phyloP scores from a whole-genome alignment of 2,113 vertebrate genomes.

The Albula glossodonta region DNA sequence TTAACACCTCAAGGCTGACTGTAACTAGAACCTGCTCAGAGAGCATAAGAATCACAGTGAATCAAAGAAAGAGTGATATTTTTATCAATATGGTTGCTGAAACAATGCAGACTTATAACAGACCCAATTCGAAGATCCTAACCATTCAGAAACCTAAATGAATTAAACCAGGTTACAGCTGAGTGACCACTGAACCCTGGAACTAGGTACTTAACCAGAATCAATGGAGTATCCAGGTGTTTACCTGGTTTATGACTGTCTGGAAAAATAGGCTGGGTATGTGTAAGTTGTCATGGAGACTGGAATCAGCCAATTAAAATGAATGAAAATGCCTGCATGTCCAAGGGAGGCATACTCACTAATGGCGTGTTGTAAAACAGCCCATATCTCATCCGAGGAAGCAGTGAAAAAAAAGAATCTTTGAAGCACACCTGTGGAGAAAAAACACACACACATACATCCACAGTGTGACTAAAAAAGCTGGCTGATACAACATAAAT shows the following conservation, averaged over 20 bases:
- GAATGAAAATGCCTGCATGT: background rate
- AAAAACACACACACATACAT: background rate
- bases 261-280: background rate
- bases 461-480: no score
- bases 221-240: background rate
- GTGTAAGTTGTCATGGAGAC: background rate
- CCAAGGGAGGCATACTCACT: constrained; percentile 68
- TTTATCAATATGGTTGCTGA: background rate
- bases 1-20: constrained; percentile 55
- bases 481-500: no score
- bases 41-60: constrained; percentile 31
- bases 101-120: background rate
- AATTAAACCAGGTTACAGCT: background rate
- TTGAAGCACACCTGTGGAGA: constrained; percentile 87
- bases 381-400: constrained; percentile 94
- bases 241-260: background rate
- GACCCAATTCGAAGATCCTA: background rate
- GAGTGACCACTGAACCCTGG: background rate
- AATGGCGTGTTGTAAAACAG: constrained; percentile 96
- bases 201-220: background rate
- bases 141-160: background rate
- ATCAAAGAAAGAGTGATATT: constrained; percentile 41
- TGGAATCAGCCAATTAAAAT: no score
- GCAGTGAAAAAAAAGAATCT: constrained; percentile 87
- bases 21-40: background rate